These are phyloP conservation scores for Solenodon paradoxus DNA, from an alignment of 2,113 vertebrate species.

Conservation along the genomic window DNA sequence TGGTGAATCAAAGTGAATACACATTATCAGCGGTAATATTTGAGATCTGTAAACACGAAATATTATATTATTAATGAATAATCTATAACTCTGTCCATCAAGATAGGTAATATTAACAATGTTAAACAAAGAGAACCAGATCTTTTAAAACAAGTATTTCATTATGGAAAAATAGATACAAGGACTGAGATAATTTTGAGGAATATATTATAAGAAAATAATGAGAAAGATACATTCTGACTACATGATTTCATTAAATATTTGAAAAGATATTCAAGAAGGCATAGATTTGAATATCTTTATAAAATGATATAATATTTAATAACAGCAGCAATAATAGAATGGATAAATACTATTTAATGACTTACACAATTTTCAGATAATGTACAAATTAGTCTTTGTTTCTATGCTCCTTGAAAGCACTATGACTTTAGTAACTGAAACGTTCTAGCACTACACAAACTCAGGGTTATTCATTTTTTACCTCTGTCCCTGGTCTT, in stretches of 20 bases:
- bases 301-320: not conserved
- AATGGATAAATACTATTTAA: slow-evolving; percentile 3
- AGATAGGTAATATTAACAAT: not conserved
- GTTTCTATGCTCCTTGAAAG: slow-evolving; percentile 19
- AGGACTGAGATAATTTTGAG: not conserved
- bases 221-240: not conserved
- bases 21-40: not conserved
- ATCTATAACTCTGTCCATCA: not conserved
- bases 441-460: not conserved
- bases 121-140: not conserved
- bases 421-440: not conserved
- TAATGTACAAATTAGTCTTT: slow-evolving; percentile 4
- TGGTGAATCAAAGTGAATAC: slow-evolving; percentile 67
- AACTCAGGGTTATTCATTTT: no score
- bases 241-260: not conserved
- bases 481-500: no score
- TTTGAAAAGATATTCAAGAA: not conserved
- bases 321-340: not conserved
- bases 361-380: not conserved
- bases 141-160: not conserved
- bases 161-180: not conserved
- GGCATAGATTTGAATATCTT: not conserved
- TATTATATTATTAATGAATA: not conserved
- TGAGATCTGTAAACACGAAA: not conserved
- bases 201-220: not conserved